phyloP scores from a whole-genome alignment of 2,888 invertebrate genomes.

The Orthosia gothica region DNA sequence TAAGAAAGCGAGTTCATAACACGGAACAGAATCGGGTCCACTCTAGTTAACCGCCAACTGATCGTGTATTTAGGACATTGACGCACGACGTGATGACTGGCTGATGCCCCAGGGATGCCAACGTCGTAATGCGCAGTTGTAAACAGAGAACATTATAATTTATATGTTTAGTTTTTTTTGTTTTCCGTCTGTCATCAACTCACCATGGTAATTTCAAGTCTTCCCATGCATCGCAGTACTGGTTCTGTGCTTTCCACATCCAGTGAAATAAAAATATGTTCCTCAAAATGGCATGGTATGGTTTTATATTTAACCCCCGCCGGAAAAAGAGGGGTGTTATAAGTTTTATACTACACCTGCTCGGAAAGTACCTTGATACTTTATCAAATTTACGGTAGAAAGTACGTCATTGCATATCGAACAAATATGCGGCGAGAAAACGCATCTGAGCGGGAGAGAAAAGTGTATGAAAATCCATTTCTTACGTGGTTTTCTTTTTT shows the following conservation, averaged over 20 bases:
- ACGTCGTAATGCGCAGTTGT: constrained; percentile 1
- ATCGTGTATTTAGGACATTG: constrained; percentile 78
- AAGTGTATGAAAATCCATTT: too few relatives aligned
- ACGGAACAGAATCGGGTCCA: constrained; percentile 54
- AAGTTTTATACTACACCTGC: too few relatives aligned
- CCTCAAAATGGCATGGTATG: neutral
- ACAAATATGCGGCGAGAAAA: too few relatives aligned
- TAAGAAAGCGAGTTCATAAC: constrained; percentile 44
- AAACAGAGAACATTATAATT: constrained; percentile 18
- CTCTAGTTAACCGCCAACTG: constrained; percentile 58
- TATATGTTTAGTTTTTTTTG: neutral
- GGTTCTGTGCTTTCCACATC: neutral
- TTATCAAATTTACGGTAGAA: too few relatives aligned
- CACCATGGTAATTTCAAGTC: neutral
- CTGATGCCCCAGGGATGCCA: constrained; percentile 51
- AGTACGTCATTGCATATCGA: too few relatives aligned
- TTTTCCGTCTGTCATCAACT: neutral
- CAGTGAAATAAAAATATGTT: neutral
- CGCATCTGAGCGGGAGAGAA: too few relatives aligned
- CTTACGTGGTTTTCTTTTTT: too few relatives aligned
- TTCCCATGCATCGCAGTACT: neutral
- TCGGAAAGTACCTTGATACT: too few relatives aligned
- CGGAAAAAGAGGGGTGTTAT: too few relatives aligned
- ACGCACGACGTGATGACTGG: constrained; percentile 73
- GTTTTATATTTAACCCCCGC: too few relatives aligned